These are phyloP conservation scores for Pseudopleuronectes americanus DNA, from an alignment of 2,797 vertebrate species.

Conservation along the genomic window DNA sequence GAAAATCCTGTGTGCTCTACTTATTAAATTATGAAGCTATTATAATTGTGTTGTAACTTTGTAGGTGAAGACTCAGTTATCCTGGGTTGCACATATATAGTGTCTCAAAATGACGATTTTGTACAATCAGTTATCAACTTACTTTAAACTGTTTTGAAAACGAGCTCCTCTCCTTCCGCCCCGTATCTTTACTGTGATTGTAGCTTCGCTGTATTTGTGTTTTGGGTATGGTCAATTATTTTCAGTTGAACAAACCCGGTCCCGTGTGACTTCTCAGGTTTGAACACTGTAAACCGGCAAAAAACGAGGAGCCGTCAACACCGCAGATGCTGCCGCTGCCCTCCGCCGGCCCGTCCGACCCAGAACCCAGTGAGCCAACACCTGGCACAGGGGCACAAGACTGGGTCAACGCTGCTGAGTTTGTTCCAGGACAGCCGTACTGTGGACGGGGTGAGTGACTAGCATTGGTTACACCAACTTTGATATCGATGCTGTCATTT, in stretches of 20 bases:
- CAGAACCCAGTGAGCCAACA: conserved; percentile 79
- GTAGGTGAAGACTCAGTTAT: too few relatives aligned
- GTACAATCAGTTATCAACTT: too few relatives aligned
- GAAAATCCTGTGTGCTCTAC: too few relatives aligned
- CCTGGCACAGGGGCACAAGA: conserved; percentile 86
- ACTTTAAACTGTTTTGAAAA: too few relatives aligned
- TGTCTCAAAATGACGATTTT: too few relatives aligned
- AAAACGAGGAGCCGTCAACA: conserved; percentile 86
- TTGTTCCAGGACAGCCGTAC: conserved; percentile 97
- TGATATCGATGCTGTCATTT: too few relatives aligned
- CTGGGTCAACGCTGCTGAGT: conserved; percentile 98
- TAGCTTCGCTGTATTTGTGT: not conserved
- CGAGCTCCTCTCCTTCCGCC: not conserved
- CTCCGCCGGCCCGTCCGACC: conserved; percentile 77
- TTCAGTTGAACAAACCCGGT: not conserved
- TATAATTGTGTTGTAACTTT: too few relatives aligned
- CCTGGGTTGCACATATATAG: too few relatives aligned
- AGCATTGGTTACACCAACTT: not conserved
- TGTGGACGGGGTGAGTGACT: conserved; percentile 89
- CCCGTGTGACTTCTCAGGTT: conserved; percentile 79
- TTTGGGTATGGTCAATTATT: not conserved
- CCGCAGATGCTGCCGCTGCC: conserved; percentile 78
- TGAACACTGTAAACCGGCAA: conserved; percentile 92
- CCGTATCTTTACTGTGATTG: not conserved
- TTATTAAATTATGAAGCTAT: too few relatives aligned